Conservation (phyloP, 2,113 vertebrate genomes). For the Meleagris gallopavo region DNA sequence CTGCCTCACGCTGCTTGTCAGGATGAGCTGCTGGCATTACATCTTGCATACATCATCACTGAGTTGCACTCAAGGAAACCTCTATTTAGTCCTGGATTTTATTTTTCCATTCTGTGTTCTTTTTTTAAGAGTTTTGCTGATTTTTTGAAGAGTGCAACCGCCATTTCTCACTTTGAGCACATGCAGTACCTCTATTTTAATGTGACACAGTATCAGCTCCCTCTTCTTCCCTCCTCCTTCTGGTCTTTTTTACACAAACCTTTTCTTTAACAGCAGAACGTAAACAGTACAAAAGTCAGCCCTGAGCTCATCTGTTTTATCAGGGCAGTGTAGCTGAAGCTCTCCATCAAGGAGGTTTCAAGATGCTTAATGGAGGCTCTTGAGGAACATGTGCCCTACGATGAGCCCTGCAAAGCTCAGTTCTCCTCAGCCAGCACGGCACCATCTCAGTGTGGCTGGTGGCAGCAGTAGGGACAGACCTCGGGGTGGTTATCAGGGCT, state of each 20-base stretch:
- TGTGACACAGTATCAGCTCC: background rate
- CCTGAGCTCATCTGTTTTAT: background rate
- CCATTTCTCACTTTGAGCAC: background rate
- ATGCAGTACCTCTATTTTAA: background rate
- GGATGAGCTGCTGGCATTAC: background rate
- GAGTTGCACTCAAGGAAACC: background rate
- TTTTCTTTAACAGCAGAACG: background rate
- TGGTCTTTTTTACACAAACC: background rate
- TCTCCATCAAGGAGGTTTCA: background rate
- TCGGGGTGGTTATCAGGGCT: background rate
- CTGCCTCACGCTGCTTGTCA: slow-evolving; percentile 5
- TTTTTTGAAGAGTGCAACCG: background rate
- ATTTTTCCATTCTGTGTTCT: background rate
- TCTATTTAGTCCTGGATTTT: background rate
- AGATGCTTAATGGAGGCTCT: background rate
- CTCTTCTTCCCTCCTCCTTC: background rate
- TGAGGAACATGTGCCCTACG: background rate
- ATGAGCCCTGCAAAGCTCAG: background rate
- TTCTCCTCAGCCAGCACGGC: background rate
- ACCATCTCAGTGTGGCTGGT: rapidly evolving
- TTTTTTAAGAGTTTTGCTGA: background rate
- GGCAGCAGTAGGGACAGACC: background rate
- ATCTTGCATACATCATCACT: background rate
- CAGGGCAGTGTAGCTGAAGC: background rate
- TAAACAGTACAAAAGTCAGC: background rate